These are phyloP conservation scores for Lethrus apterus DNA, from an alignment of 1,140 invertebrate genomes.

Conservation along the genomic window DNA sequence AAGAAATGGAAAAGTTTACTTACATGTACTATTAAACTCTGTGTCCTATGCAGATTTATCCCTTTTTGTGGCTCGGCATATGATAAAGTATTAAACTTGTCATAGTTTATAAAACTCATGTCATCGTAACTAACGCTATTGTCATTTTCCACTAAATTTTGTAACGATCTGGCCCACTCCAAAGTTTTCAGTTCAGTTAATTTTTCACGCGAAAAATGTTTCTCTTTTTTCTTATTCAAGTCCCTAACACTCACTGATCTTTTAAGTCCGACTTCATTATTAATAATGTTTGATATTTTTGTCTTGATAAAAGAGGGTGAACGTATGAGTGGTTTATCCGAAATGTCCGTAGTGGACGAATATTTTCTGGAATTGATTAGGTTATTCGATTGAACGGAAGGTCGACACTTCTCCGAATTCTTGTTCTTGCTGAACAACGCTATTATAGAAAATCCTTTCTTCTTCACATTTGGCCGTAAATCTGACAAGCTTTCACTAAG, in stretches of 20 bases:
- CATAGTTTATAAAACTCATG: slow-evolving; percentile 39
- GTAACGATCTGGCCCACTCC: slow-evolving; percentile 36
- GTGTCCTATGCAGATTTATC: slow-evolving; percentile 6
- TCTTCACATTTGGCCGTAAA: background rate
- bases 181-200: slow-evolving; percentile 28
- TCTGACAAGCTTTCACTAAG: background rate
- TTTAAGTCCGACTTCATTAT: slow-evolving; percentile 32
- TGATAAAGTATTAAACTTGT: slow-evolving; percentile 30
- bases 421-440: slow-evolving; percentile 9
- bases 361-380: background rate
- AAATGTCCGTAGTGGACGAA: background rate
- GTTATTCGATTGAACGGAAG: slow-evolving; percentile 3
- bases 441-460: slow-evolving; percentile 2
- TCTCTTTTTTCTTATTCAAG: slow-evolving; percentile 24
- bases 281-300: slow-evolving; percentile 22
- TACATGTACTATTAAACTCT: slow-evolving; percentile 15
- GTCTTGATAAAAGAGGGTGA: slow-evolving; percentile 31
- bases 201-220: slow-evolving; percentile 24
- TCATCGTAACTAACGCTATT: slow-evolving; percentile 38
- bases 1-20: slow-evolving; percentile 3
- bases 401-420: background rate
- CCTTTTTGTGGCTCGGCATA: slow-evolving; percentile 22
- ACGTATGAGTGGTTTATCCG: slow-evolving; percentile 10
- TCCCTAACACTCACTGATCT: slow-evolving; percentile 35
- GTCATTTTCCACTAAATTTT: slow-evolving; percentile 38